A percentile compares a stretch with the other conserved stretches of the same genome.
Conservation (phyloP, 2,888 invertebrate species). For the Lithosia quadra region DNA sequence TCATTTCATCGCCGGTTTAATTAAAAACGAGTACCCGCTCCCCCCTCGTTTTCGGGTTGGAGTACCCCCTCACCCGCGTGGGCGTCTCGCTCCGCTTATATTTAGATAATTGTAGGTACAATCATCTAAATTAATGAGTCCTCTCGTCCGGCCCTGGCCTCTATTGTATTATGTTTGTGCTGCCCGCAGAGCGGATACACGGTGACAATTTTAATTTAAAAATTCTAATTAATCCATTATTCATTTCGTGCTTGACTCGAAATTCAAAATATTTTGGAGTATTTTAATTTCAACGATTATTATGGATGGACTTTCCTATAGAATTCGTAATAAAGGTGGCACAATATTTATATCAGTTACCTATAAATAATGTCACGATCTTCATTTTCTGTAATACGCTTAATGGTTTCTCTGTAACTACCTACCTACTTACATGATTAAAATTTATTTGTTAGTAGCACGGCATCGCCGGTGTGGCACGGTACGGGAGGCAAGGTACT, state of each 20-base stretch:
- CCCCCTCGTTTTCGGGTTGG: conserved; percentile 84
- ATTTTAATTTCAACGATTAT: conserved; percentile 49
- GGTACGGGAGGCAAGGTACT: conserved; percentile 55
- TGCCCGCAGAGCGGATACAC: conserved; percentile 72
- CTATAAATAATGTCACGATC: conserved; percentile 39
- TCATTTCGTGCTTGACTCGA: conserved; percentile 56
- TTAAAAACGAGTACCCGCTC: conserved; percentile 87
- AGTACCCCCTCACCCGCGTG: conserved; percentile 79
- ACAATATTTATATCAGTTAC: conserved; percentile 30
- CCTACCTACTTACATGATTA: conserved; percentile 23
- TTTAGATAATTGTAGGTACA: conserved; percentile 88
- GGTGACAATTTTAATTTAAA: conserved; percentile 76
- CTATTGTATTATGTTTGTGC: conserved; percentile 82
- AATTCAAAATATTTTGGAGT: conserved; percentile 53
- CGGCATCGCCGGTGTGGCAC: conserved; percentile 17
- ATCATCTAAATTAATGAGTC: conserved; percentile 87
- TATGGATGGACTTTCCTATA: conserved; percentile 41
- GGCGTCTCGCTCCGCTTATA: conserved; percentile 86
- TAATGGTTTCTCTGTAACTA: conserved; percentile 28
- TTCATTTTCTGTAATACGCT: conserved; percentile 28
- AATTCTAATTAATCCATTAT: conserved; percentile 69
- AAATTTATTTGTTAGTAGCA: conserved; percentile 37
- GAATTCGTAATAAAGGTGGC: conserved; percentile 17
- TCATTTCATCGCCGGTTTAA: conserved; percentile 87
- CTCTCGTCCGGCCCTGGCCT: conserved; percentile 84